Base-by-base conservation (phyloP, 2,888 invertebrate species). In the Dryocosmus kuriphilus region DNA sequence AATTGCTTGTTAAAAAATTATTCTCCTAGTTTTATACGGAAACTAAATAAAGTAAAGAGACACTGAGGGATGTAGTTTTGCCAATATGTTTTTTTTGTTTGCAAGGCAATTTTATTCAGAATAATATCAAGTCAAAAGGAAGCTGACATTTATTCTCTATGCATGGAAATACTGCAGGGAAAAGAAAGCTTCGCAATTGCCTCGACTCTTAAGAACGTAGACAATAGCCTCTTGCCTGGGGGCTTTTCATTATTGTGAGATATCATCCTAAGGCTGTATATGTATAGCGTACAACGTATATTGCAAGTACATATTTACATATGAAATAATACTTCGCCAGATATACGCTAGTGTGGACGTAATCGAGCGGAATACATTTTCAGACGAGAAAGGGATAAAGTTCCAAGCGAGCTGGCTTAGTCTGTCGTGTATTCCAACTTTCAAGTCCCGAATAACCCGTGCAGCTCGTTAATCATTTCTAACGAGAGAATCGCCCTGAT, bases 361-460 rank as follows among this genome's bases (percentile, higher is more conserved):
- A 67, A 67, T 67, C 46, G 67, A 67, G 67, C 67, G 27, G 67
- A 67, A 51, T 51, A 51, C 51, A 67, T 67, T 63, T 67, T 27
- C 67, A 27, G 38, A 67, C 41, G 41, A 19, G 24, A 67, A 67
- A 65, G 41, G 35, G 41, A 65, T 65, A 65, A 65, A 35, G 38
- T 65, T 41, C 38, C 38, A 16, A 38, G 24, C 22, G 38, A 65
- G n/a, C n/a, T 9, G n/a, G 51, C 51, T 51, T 51, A 51, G n/a
- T n/a, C 51, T 67, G 67, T 8, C 35, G 65, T 41, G 67, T 27
- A 41, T 67, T 67, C 27, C 41, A 67, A 67, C 41, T 41, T 46
- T 32, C 67, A 41, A 67, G 67, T 67, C 67, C 46, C 67, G 67
- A 65, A 67, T 67, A 67, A 67, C 67, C 27, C 67, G 67, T 67